These are phyloP conservation scores for Subanguina moxae DNA, from an alignment of 1,140 invertebrate genomes.

Conservation along the genomic window DNA sequence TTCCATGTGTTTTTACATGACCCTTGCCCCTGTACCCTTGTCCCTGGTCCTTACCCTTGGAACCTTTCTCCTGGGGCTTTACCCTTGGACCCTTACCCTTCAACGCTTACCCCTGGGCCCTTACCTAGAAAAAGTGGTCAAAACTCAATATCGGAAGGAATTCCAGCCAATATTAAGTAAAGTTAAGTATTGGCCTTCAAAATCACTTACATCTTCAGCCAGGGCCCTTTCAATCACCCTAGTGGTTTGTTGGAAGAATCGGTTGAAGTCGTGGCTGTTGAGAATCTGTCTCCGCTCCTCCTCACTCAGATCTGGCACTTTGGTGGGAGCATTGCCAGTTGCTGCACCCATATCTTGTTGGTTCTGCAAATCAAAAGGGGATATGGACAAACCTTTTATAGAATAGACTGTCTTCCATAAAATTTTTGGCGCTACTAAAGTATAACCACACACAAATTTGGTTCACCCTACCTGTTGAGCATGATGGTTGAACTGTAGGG, in stretches of 20 bases:
- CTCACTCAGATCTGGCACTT: slow-evolving; percentile 41
- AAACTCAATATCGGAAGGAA: slow-evolving; percentile 3
- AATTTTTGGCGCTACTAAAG: too few species aligned
- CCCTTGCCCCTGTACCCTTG: too few species aligned
- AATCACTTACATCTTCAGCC: slow-evolving; percentile 37
- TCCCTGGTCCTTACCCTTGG: too few species aligned
- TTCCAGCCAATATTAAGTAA: too few species aligned
- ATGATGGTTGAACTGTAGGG: slow-evolving; percentile 21
- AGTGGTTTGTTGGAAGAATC: slow-evolving; percentile 36
- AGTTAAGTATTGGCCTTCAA: too few species aligned
- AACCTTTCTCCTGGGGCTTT: too few species aligned
- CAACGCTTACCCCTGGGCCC: too few species aligned
- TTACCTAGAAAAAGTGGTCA: not conserved
- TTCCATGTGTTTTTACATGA: too few species aligned
- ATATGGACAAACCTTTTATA: too few species aligned
- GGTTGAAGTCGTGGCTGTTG: slow-evolving; percentile 24
- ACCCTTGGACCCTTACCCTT: too few species aligned
- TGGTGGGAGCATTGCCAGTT: slow-evolving; percentile 3
- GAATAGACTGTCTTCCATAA: too few species aligned
- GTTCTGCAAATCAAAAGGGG: not conserved
- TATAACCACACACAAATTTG: too few species aligned
- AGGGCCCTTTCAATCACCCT: slow-evolving; percentile 41
- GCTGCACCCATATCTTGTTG: not conserved
- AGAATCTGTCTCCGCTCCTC: slow-evolving; percentile 46
- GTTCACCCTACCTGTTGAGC: slow-evolving; percentile 14